Percentiles rank a stretch among this genome's conserved stretches.
phyloP scores from a whole-genome alignment of 1,140 invertebrate genomes.

The Conus betulinus region DNA sequence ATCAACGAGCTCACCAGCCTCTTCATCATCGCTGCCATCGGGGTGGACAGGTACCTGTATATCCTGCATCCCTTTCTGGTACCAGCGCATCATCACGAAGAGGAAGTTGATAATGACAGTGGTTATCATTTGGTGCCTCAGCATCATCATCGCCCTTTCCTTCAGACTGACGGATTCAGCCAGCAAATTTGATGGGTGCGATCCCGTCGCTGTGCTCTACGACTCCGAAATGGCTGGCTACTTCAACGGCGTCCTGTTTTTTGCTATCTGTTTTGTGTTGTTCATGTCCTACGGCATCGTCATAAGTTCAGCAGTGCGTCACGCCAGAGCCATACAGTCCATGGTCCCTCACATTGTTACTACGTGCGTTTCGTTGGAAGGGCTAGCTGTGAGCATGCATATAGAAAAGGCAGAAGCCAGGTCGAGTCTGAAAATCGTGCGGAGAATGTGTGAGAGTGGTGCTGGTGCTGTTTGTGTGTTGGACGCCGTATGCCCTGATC shows the following conservation, averaged over 20 bases:
- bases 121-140: neutral
- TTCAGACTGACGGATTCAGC: neutral
- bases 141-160: neutral
- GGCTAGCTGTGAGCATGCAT: neutral
- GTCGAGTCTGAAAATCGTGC: neutral
- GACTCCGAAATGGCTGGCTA: neutral
- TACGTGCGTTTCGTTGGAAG: neutral
- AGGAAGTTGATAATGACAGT: neutral
- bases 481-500: neutral
- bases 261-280: neutral
- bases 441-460: conserved; percentile 8
- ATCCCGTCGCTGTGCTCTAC: neutral
- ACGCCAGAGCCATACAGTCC: neutral
- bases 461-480: conserved; percentile 8
- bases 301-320: neutral
- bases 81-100: neutral
- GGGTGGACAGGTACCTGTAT: neutral
- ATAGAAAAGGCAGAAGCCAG: neutral
- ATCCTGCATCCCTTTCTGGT: conserved; percentile 1
- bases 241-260: neutral
- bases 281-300: neutral
- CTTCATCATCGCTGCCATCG: neutral
- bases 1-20: neutral
- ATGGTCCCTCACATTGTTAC: neutral
- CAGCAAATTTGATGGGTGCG: neutral